Percentiles rank a stretch among this genome's conserved stretches.
phyloP scores from a whole-genome alignment of 2,113 vertebrate genomes.

The Nicator chloris region DNA sequence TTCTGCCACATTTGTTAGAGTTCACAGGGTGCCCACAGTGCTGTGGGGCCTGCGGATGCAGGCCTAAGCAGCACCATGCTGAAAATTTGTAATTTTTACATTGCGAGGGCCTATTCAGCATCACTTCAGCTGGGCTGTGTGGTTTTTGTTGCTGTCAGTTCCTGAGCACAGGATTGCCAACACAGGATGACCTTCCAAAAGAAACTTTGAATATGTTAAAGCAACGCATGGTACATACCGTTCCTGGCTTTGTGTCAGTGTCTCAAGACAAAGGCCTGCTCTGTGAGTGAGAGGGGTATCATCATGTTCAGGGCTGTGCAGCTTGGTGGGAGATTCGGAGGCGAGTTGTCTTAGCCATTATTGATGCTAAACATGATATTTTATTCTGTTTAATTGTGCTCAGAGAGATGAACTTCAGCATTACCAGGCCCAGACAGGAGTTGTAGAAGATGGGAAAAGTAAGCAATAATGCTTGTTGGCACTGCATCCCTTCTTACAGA shows the following conservation, averaged over 20 bases:
- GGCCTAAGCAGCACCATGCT: background rate
- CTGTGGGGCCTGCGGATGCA: background rate
- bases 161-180: background rate
- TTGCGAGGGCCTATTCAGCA: background rate
- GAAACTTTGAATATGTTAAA: background rate
- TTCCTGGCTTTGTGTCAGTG: background rate
- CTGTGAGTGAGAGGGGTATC: background rate
- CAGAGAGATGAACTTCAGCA: background rate
- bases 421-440: background rate
- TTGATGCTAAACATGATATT: background rate
- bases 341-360: background rate
- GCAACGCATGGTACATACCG: fast-evolving
- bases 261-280: background rate
- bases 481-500: background rate
- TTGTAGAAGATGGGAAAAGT: background rate
- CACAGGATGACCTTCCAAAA: background rate
- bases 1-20: background rate
- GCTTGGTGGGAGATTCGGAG: background rate
- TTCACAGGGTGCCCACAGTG: background rate
- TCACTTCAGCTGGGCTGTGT: background rate
- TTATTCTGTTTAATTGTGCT: background rate
- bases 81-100: background rate
- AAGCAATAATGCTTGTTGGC: background rate
- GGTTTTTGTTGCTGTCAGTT: background rate
- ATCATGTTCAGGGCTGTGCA: background rate